Percentiles rank a stretch among this genome's conserved stretches.
Conservation (phyloP, 1,140 invertebrate genomes). For the Luehdorfia chinensis region DNA sequence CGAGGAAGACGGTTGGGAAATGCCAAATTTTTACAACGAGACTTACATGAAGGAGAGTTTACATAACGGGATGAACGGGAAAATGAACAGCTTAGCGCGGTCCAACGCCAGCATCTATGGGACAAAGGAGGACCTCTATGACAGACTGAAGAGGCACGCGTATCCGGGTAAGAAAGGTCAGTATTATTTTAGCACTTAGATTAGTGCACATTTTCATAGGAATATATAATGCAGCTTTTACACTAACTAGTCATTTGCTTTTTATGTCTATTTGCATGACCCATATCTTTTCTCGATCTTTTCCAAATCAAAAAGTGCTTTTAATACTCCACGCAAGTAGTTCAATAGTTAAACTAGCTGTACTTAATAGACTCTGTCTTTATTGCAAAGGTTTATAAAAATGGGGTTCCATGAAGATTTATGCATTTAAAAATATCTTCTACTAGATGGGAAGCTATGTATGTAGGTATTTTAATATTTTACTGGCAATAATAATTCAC, state of each 20-base stretch:
- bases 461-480: no score
- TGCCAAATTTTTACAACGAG: conserved; percentile 98
- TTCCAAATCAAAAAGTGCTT: no score
- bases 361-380: no score
- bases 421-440: no score
- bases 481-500: no score
- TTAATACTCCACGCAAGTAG: no score
- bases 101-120: conserved; percentile 96
- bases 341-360: no score
- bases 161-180: conserved; percentile 97
- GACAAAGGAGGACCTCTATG: conserved; percentile 97
- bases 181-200: conserved; percentile 63
- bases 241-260: conserved; percentile 24
- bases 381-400: no score
- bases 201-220: conserved; percentile 46
- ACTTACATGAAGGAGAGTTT: conserved; percentile 97
- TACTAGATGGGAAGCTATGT: no score
- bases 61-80: conserved; percentile 84
- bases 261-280: background rate
- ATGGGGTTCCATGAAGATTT: no score
- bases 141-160: conserved; percentile 95
- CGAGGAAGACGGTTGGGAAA: conserved; percentile 97
- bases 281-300: no score
- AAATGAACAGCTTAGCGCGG: conserved; percentile 93
- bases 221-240: conserved; percentile 40